These are phyloP conservation scores for Nephrocerus scutellatus DNA, from an alignment of 2,888 invertebrate species.

Conservation along the genomic window DNA sequence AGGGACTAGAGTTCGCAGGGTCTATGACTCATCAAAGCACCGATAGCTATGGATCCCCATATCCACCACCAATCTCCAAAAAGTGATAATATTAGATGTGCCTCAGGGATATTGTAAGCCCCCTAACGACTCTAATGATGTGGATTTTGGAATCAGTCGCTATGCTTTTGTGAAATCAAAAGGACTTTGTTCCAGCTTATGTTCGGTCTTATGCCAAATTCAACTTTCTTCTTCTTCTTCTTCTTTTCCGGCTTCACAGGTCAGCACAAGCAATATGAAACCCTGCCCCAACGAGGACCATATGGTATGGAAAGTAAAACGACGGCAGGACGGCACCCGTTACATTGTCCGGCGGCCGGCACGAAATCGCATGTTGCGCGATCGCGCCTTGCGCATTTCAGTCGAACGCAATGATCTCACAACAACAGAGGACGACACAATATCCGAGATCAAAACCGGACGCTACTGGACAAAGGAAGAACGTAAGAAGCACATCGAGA, in stretches of 20 bases:
- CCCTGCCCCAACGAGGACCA: conserved; percentile 31
- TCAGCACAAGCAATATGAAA: conserved; percentile 19
- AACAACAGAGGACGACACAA: conserved; percentile 71
- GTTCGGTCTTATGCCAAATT: too few species aligned
- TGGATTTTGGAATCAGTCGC: too few species aligned
- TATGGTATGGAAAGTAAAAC: conserved; percentile 71
- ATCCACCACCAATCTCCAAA: too few species aligned
- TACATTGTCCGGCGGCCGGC: conserved; percentile 69
- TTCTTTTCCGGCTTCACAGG: conserved; percentile 9
- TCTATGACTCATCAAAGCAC: too few species aligned
- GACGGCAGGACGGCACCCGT: conserved; percentile 66
- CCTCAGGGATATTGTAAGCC: too few species aligned
- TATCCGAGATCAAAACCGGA: conserved; percentile 68
- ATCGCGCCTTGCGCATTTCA: conserved; percentile 59
- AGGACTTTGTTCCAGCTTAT: too few species aligned
- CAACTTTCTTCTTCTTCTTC: background rate
- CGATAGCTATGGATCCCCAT: too few species aligned
- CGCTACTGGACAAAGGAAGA: conserved; percentile 73
- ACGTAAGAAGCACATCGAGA: conserved; percentile 64
- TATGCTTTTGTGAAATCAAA: background rate
- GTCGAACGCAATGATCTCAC: conserved; percentile 59
- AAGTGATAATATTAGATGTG: too few species aligned
- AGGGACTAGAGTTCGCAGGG: too few species aligned
- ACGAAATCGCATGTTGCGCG: conserved; percentile 58
- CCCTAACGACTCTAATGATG: too few species aligned